Base-by-base conservation (phyloP, 2,113 vertebrate species). In the Syrmaticus mikado region DNA sequence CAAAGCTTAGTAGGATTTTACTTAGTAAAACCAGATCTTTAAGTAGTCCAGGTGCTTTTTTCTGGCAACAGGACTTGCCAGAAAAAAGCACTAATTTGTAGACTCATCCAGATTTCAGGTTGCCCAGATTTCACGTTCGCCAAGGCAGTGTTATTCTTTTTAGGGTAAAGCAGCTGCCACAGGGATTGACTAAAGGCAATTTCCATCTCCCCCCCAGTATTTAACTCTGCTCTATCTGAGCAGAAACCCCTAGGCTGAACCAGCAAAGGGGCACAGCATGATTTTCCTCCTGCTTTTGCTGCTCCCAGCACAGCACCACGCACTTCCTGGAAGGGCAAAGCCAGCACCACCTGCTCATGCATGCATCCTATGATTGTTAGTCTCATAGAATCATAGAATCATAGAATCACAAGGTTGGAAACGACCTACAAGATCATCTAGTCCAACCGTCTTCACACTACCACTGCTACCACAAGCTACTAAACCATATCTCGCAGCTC, bases 211-310 rank as follows among this genome's bases (percentile, higher is more conserved):
- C 16, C 19, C 58, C n/a, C 11, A 34, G 15, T 34, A 3, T 45
- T 48, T 25, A 11, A 27, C 16, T 74, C 12, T 71, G 34, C 12
- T 86, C 7, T 52, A 27, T 21, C 27, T 66, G 27, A 83, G 8
- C 11, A 77, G 40, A 30, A 28, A n/a, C 19, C 24, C n/a, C 30
- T 27, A 67, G 48, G 48, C 34, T 50, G 7, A 84, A 82, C 11
- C 6, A 32, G 38, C 28, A 82, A 79, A 7, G 6, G 8, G 70
- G 18, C 4, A 87, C 21, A 43, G 1, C 1, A 13, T 74, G 27
- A 66, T 78, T 13, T 18, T 2, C 1, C 25, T 82, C 62, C 45
- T 82, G 38, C n/a, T 15, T 17, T 67, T 0, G 0, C 34, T 36
- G 14, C 8, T 68, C 6, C 46, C 3, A 2, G 34, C 14, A 82